A percentile compares a stretch with the other conserved stretches of the same genome.
Conservation (phyloP, 1,140 invertebrate species). For the Penaeus indicus region DNA sequence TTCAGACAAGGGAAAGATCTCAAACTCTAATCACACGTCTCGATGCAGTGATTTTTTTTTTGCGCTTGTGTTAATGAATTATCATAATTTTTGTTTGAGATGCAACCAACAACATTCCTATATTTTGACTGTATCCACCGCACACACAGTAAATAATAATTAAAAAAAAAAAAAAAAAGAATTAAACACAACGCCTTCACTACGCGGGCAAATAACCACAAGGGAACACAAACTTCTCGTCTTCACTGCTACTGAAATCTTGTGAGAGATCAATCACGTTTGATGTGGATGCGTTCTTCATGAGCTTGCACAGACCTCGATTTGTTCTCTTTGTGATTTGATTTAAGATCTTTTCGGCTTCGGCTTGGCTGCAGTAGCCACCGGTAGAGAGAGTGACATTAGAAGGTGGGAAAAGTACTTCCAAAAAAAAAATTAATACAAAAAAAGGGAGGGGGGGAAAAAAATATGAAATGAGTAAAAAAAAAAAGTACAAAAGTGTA, state of each 20-base stretch:
- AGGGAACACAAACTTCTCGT: slow-evolving; percentile 58
- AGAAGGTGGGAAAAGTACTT: slow-evolving; percentile 15
- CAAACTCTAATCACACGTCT: no score
- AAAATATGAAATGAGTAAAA: neutral
- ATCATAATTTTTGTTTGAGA: no score
- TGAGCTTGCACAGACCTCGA: slow-evolving; percentile 61
- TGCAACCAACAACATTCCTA: slow-evolving; percentile 1
- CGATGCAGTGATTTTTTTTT: no score
- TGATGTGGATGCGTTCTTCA: slow-evolving; percentile 64
- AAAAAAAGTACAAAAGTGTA: slow-evolving; percentile 5
- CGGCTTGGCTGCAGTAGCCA: slow-evolving; percentile 65
- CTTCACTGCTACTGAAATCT: slow-evolving; percentile 60
- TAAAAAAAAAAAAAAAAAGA: no score
- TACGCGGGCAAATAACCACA: slow-evolving; percentile 55
- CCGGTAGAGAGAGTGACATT: slow-evolving; percentile 35
- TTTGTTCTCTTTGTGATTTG: slow-evolving; percentile 65
- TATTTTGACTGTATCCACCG: slow-evolving; percentile 17
- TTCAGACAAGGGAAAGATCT: no score
- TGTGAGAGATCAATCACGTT: slow-evolving; percentile 61
- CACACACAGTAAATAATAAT: slow-evolving; percentile 11
- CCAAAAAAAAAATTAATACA: slow-evolving; percentile 2
- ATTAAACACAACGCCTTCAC: neutral
- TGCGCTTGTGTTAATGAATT: no score
- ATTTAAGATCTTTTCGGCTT: slow-evolving; percentile 66
- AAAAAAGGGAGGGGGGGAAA: neutral